Conservation (phyloP, 1,140 invertebrate genomes). For the Drosophila bipectinata region DNA sequence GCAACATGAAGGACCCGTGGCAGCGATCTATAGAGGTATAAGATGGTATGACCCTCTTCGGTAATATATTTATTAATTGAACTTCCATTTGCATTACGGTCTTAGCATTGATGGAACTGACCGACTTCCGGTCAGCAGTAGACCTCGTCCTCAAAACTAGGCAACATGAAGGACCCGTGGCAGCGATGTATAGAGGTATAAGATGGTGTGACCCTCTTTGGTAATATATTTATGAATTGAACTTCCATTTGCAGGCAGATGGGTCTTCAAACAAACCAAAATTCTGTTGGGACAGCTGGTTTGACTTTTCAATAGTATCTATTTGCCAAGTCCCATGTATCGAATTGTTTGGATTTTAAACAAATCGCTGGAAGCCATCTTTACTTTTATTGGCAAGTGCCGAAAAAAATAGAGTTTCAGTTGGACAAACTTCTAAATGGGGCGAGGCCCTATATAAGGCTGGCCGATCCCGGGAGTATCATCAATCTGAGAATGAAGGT, state of each 20-base stretch:
- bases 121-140: too few species aligned
- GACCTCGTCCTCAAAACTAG: too few species aligned
- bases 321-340: background rate
- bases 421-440: slow-evolving; percentile 1
- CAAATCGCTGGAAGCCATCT: background rate
- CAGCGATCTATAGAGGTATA: too few species aligned
- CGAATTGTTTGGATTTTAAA: background rate
- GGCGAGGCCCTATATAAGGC: slow-evolving; percentile 33
- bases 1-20: too few species aligned
- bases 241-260: background rate
- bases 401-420: background rate
- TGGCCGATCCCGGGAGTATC: background rate
- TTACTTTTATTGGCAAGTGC: background rate
- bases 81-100: background rate
- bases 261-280: background rate
- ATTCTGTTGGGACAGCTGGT: background rate
- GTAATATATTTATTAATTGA: too few species aligned
- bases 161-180: too few species aligned
- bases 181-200: too few species aligned
- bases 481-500: slow-evolving; percentile 7
- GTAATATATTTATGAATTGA: too few species aligned
- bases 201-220: too few species aligned
- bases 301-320: background rate
- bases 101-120: background rate
- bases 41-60: too few species aligned